Percentiles rank a stretch among this genome's conserved stretches.
These are phyloP conservation scores for Ptychodera flava DNA, from an alignment of 35 echinoderm and acorn worm genomes.

Conservation along the genomic window DNA sequence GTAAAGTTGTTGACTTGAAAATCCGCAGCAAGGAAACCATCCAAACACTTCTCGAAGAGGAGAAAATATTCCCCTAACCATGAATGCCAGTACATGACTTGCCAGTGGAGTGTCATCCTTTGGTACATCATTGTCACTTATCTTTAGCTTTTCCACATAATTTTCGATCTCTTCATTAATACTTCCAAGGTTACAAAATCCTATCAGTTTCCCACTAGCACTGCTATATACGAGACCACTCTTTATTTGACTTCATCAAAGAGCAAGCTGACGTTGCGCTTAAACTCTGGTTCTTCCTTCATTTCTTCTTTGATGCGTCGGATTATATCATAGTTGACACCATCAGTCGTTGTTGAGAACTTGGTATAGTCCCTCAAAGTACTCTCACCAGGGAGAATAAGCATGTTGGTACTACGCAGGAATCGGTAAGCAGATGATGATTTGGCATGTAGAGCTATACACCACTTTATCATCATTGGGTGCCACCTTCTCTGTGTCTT, in stretches of 20 bases:
- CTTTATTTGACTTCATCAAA: slow-evolving; percentile 63
- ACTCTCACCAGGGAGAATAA: slow-evolving; percentile 41
- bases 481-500: slow-evolving; percentile 60
- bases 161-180: slow-evolving; percentile 12
- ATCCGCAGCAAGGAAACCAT: slow-evolving; percentile 10
- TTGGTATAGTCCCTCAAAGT: slow-evolving; percentile 48
- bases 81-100: slow-evolving; percentile 32
- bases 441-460: slow-evolving; percentile 50
- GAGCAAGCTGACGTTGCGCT: slow-evolving; percentile 31
- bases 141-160: too few species aligned
- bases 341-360: slow-evolving; percentile 12
- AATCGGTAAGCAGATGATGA: slow-evolving; percentile 53
- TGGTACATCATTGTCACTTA: too few species aligned
- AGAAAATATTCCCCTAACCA: slow-evolving; percentile 24
- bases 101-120: too few species aligned
- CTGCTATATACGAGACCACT: slow-evolving; percentile 20
- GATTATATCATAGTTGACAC: slow-evolving; percentile 19
- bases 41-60: slow-evolving; percentile 10
- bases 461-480: slow-evolving; percentile 50
- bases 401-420: slow-evolving; percentile 21
- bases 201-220: slow-evolving; percentile 14
- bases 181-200: slow-evolving; percentile 34
- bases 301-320: slow-evolving; percentile 19
- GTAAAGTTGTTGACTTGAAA: slow-evolving; percentile 21
- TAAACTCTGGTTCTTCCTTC: neutral